Conservation (phyloP, 1,140 invertebrate species). For the Heliconius himera region DNA sequence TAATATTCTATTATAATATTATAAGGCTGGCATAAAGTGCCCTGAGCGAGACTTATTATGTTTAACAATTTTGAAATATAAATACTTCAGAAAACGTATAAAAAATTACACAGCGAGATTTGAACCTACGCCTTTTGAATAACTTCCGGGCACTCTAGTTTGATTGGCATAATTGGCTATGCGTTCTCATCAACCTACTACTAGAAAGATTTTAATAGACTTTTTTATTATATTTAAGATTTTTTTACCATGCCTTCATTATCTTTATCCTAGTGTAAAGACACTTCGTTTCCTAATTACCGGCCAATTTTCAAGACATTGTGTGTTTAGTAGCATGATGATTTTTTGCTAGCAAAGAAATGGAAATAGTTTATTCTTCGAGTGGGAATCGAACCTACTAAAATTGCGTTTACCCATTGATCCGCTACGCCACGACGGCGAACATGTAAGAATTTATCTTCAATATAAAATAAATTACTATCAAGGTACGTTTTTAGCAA, state of each 20-base stretch:
- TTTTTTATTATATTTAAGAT: too few species aligned
- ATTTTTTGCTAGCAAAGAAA: background rate
- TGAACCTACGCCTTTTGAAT: too few species aligned
- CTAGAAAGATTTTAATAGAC: too few species aligned
- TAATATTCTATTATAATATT: constrained; percentile 15
- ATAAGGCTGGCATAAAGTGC: background rate
- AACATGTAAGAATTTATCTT: background rate
- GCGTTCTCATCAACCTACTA: too few species aligned
- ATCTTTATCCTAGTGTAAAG: too few species aligned
- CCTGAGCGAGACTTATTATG: constrained; percentile 3
- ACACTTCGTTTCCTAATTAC: too few species aligned
- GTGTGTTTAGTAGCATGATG: too few species aligned
- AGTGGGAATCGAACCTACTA: background rate
- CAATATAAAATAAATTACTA: background rate
- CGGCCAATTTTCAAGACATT: too few species aligned
- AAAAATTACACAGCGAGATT: too few species aligned
- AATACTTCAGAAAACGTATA: background rate
- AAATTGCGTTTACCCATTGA: background rate
- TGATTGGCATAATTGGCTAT: too few species aligned
- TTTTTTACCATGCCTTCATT: too few species aligned
- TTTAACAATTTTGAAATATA: background rate
- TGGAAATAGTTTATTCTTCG: background rate
- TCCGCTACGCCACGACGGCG: background rate
- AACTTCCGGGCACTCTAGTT: too few species aligned
- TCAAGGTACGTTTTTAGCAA: constrained; percentile 4